A percentile compares a stretch with the other conserved stretches of the same genome.
Evolutionary conservation across 1,140 invertebrate genomes (phyloP).

Genomic region (Trichogramma pretiosum): DNA sequence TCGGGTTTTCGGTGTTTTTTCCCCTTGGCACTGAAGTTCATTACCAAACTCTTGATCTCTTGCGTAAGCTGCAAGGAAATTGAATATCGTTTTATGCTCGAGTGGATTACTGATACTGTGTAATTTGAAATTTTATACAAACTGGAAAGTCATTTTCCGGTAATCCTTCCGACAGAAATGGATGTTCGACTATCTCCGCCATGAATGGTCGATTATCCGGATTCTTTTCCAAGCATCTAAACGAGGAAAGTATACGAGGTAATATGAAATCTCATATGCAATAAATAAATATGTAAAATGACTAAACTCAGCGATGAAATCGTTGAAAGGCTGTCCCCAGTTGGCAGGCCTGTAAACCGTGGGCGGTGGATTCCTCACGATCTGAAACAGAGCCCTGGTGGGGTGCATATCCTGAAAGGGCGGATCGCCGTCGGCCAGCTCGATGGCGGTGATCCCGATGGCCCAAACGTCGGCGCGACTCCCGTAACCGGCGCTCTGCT

Average conservation of each 20-base stretch:
- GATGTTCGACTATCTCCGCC: conserved; percentile 77
- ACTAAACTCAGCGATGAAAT: conserved; percentile 73
- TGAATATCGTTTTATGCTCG: too few species aligned
- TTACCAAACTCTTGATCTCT: conserved; percentile 55
- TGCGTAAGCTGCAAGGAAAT: conserved; percentile 47
- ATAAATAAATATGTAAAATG: too few species aligned
- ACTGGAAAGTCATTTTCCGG: conserved; percentile 71
- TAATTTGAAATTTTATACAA: conserved; percentile 31
- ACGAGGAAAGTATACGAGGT: background rate
- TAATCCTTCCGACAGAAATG: conserved; percentile 64
- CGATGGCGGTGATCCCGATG: conserved; percentile 83
- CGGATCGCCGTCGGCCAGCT: conserved; percentile 79
- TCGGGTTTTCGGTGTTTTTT: conserved; percentile 45
- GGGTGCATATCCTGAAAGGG: conserved; percentile 81
- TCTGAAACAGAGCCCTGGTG: conserved; percentile 76
- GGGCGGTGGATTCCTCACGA: conserved; percentile 79
- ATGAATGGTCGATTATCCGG: conserved; percentile 80
- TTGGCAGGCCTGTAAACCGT: conserved; percentile 61
- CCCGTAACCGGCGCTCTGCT: conserved; percentile 50
- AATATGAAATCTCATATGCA: background rate
- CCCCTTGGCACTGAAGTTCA: conserved; percentile 39
- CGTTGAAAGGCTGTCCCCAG: conserved; percentile 71
- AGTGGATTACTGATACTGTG: background rate
- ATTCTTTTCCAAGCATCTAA: conserved; percentile 82
- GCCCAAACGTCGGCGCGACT: conserved; percentile 83